Evolutionary conservation across 2,797 vertebrate species (phyloP), one percentile per base, ranked within the genome.

Genomic region (Gymnocypris eckloni): DNA sequence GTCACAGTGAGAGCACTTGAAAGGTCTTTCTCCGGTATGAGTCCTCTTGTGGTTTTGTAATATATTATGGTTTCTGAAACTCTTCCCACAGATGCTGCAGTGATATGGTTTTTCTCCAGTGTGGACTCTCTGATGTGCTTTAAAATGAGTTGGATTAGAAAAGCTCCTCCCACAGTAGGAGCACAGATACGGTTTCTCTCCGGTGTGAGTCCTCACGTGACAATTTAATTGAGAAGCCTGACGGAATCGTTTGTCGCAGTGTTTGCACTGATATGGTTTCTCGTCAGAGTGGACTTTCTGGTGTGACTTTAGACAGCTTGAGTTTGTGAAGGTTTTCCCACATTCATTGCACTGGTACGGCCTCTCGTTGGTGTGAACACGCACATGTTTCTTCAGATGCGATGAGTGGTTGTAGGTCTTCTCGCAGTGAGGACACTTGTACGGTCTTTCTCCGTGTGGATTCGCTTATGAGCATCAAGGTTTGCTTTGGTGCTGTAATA

Each of bases 241-340:
- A 15, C 75, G 56, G 69, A 88, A 88, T 52, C 56, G 41, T 73
- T 88, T 86, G 13, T 77, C 75, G 11, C 87, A 88, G 75, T 83
- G 56, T 2, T 80, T 83, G 59, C 87, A 88, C 75, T 83, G 87
- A 81, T 39, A 79, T 4, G 75, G 83, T 76, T 82, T 82, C 79
- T 66, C 83, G 0, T 45, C 87, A 0, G 72, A 66, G 75, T 88
- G 87, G 2, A 82, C 13, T 1, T 37, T 79, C 50, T 88, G 28
- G 5, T 88, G 87, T 6, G 73, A 70, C 16, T 69, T 59, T 22
- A 88, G 79, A 28, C 15, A 16, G 12, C 45, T 48, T 4, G 10
- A 4, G 11, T 12, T 1, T 13, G 33, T 1, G 1, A 48, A 48
- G 11, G 45, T 13, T 13, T 48, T 48, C 45, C 45, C 12, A 13